Base-by-base conservation (phyloP, 2,797 vertebrate species). In the Lutjanus argentimaculatus region DNA sequence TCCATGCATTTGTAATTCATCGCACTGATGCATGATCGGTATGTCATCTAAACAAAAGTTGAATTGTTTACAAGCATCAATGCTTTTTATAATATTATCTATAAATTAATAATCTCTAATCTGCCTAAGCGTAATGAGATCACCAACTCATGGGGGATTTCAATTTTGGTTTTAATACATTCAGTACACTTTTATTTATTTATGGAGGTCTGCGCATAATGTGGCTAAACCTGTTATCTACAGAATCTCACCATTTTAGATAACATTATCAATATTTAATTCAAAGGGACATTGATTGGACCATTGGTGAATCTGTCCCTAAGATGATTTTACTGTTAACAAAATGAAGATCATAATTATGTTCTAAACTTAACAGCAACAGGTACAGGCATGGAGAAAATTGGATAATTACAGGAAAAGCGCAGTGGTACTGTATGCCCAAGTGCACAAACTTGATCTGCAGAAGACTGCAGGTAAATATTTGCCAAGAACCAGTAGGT, bases 101-200 rank as follows among this genome's bases (percentile, higher is more conserved):
- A 25, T 84, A 40, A 72, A 72, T 89, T 61, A 86, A 79, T 84
- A 69, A 88, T 85, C 55, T 11, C 40, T 70, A 64, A 80, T 79
- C 17, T n/a, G 21, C 45, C 30, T 25, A 40, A 68, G 17, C 1
- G 10, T 71, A 65, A 62, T 66, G 53, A 75, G 63, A 80, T 84
- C 30, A 55, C n/a, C 36, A 52, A 66, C 17, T 81, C 21, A 17
- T 19, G 13, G 36, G 14, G 57, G 45, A 57, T 73, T 83, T 80
- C 12, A 22, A 48, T 74, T 67, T 59, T 10, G 22, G 7, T 84
- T 82, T 83, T 21, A 75, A 75, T 75, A 67, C 63, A 70, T 85
- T 67, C 89, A 11, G 67, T 51, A 55, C 36, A 58, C 1, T 30
- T 55, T 85, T 62, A 82, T 63, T 88, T 80, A 89, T 86, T 88